Evolutionary conservation across 2,113 vertebrate genomes (phyloP).

Genomic region (rabbit (Oryctolagus cuniculus)): mOryCun1.1 NC_091445.1:95237501-95238000

Average conservation of each 20-base stretch:
- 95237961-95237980: too few species aligned
- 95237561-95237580: too few species aligned
- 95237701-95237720: neutral
- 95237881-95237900: neutral
- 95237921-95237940: rapidly evolving
- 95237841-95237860: neutral
- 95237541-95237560: rapidly evolving
- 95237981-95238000: neutral
- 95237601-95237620: neutral
- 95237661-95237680: neutral
- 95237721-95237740: rapidly evolving
- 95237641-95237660: too few species aligned
- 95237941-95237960: neutral
- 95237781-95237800: too few species aligned
- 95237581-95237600: neutral
- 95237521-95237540: too few species aligned
- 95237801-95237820: rapidly evolving
- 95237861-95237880: neutral
- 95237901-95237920: neutral
- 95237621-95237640: too few species aligned
- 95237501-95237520: rapidly evolving
- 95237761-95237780: neutral
- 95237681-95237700: neutral
- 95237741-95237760: rapidly evolving
- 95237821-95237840: rapidly evolving